A percentile compares a stretch with the other conserved stretches of the same genome.
These are phyloP conservation scores for Rhinoderma darwinii DNA, from an alignment of 2,113 vertebrate species.

Conservation along the genomic window DNA sequence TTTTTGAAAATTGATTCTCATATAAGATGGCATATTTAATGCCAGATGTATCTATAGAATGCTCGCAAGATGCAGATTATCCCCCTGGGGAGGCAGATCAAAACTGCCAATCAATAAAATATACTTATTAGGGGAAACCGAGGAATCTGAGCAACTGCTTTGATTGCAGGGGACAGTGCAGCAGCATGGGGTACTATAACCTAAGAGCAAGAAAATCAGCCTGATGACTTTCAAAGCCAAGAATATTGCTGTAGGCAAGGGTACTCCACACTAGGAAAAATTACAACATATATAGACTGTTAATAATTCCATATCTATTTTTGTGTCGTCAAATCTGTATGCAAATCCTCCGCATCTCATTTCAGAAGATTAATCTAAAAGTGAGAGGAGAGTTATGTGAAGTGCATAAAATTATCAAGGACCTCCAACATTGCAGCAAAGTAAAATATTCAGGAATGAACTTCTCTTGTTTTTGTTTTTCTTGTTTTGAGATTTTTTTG, in stretches of 20 bases:
- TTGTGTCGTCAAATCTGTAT: constrained; percentile 88
- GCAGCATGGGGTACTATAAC: constrained; percentile 85
- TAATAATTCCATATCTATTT: constrained; percentile 87
- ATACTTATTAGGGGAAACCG: constrained; percentile 79
- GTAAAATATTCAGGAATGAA: constrained; percentile 56
- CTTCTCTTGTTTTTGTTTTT: constrained; percentile 49
- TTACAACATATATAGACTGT: constrained; percentile 86
- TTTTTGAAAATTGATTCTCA: constrained; percentile 79
- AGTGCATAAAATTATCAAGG: constrained; percentile 75
- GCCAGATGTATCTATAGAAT: constrained; percentile 84
- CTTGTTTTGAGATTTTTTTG: constrained; percentile 14
- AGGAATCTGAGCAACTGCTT: constrained; percentile 76
- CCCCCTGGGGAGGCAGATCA: constrained; percentile 80
- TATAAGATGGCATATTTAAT: constrained; percentile 83
- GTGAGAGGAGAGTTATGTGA: constrained; percentile 73
- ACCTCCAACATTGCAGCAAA: constrained; percentile 63
- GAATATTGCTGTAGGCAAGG: constrained; percentile 84
- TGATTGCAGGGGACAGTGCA: constrained; percentile 84
- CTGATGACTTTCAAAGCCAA: constrained; percentile 86
- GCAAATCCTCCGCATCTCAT: constrained; percentile 86
- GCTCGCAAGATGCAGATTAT: constrained; percentile 86
- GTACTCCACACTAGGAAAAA: constrained; percentile 82
- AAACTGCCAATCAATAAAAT: constrained; percentile 86
- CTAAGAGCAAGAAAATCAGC: constrained; percentile 85
- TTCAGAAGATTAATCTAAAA: constrained; percentile 82